These are phyloP conservation scores for Cerastis rubricosa DNA, from an alignment of 2,888 invertebrate species.

Conservation along the genomic window DNA sequence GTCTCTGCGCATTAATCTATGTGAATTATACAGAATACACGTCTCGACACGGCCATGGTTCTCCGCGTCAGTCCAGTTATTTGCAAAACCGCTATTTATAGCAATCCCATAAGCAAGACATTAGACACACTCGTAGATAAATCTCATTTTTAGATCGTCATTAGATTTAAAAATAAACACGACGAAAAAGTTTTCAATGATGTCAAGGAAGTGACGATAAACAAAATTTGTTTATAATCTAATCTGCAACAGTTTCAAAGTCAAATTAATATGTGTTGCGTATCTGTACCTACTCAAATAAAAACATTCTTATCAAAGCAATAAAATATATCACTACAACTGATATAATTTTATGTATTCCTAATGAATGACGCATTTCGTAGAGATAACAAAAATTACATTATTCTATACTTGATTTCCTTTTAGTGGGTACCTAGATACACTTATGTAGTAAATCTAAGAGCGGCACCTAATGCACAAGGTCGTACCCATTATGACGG, in stretches of 20 bases:
- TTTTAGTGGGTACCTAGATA: constrained; percentile 21
- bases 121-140: constrained; percentile 74
- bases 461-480: constrained; percentile 27
- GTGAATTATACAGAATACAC: constrained; percentile 75
- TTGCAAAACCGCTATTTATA: constrained; percentile 89
- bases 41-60: constrained; percentile 80
- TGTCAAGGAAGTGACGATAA: constrained; percentile 48
- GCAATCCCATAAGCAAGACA: constrained; percentile 83
- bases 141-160: constrained; percentile 20
- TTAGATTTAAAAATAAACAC: constrained; percentile 28
- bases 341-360: constrained; percentile 44
- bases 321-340: constrained; percentile 43
- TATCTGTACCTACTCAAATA: constrained; percentile 22
- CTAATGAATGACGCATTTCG: constrained; percentile 44
- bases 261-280: constrained; percentile 25
- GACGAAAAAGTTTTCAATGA: constrained; percentile 21
- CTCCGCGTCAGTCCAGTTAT: constrained; percentile 87
- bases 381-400: constrained; percentile 42
- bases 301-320: constrained; percentile 51
- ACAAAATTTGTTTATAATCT: constrained; percentile 29
- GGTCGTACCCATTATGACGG: constrained; percentile 32
- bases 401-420: constrained; percentile 29
- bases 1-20: constrained; percentile 67
- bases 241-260: constrained; percentile 42
- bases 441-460: constrained; percentile 14